Evolutionary conservation across 2,113 vertebrate genomes (phyloP).

Genomic region (Anhinga rufa): DNA sequence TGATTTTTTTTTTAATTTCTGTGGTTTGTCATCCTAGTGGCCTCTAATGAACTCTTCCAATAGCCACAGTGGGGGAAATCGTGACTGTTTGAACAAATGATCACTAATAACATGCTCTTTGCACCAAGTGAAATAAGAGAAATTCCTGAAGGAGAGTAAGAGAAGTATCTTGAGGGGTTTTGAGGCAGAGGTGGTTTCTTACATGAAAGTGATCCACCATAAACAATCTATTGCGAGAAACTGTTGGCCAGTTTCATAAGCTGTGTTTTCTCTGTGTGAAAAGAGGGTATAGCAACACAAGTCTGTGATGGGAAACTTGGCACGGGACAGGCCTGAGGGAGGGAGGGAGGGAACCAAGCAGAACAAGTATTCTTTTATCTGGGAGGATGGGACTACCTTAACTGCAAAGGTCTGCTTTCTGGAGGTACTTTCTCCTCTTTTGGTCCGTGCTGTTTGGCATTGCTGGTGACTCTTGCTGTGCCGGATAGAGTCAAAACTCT

Average conservation of each 20-base stretch:
- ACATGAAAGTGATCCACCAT: not conserved
- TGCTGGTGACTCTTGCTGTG: not conserved
- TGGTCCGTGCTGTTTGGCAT: not conserved
- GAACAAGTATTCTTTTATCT: not conserved
- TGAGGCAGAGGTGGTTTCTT: not conserved
- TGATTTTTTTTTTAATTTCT: not conserved
- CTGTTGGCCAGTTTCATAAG: not conserved
- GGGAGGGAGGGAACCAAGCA: not conserved
- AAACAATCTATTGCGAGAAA: not conserved
- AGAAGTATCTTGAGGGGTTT: not conserved
- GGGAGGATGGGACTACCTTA: not conserved
- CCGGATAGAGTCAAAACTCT: not conserved
- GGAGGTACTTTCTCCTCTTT: not conserved
- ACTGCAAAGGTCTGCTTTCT: not conserved
- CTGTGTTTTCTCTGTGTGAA: constrained; percentile 26
- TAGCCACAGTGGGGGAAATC: not conserved
- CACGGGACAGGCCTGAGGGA: not conserved
- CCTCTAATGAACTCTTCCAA: not conserved
- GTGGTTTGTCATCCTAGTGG: not conserved
- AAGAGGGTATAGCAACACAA: not conserved
- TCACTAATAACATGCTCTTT: not conserved
- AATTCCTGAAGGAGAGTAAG: not conserved
- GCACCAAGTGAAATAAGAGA: not conserved
- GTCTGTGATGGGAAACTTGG: constrained; percentile 37
- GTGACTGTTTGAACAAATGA: not conserved